Evolutionary conservation across 2,888 invertebrate species (phyloP), one percentile per base, ranked within the genome.

Genomic region (Myathropa florea): DNA sequence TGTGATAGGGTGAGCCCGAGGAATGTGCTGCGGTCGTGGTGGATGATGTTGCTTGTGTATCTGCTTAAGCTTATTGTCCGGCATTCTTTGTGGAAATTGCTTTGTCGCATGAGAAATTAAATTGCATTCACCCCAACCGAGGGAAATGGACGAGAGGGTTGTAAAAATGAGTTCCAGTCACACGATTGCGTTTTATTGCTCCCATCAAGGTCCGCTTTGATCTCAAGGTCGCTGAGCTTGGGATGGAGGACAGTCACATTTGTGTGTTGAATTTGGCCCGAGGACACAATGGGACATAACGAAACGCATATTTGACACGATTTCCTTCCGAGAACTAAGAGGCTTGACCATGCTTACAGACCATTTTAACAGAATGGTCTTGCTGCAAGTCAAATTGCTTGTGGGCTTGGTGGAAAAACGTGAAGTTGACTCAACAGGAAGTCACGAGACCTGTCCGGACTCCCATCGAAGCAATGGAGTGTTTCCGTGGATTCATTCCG

Each of bases 31-130:
- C 10, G 46, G 14, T 39, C 39, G 39, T 39, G 39, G 1, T 39
- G 24, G 68, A 39, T 71, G 59, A 61, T 55, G 55, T 68, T 60
- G 71, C 72, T 55, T 75, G 70, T 46, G 46, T 78, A 57, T 68
- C 53, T 77, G 24, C 57, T 77, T 77, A 70, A 46, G 28, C 63
- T 57, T 65, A 77, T 77, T 72, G 72, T 82, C 26, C 61, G 63
- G 65, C 64, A 83, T 86, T 78, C 71, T 68, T 86, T 65, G 12
- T 24, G 65, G 73, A 86, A 86, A 83, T 86, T 86, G 83, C 86
- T 73, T 30, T 78, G 83, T 86, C 82, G 75, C 83, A 83, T 57
- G 73, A 86, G 70, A 73, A 86, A 82, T 78, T 71, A 64, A 63
- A 73, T 67, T 55, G 78, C 67, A 18, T 61, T 23, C 23, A 55